Evolutionary conservation across 2,888 invertebrate species (phyloP), one percentile per base, ranked within the genome.

Genomic region (Drosophila tripunctata): DNA sequence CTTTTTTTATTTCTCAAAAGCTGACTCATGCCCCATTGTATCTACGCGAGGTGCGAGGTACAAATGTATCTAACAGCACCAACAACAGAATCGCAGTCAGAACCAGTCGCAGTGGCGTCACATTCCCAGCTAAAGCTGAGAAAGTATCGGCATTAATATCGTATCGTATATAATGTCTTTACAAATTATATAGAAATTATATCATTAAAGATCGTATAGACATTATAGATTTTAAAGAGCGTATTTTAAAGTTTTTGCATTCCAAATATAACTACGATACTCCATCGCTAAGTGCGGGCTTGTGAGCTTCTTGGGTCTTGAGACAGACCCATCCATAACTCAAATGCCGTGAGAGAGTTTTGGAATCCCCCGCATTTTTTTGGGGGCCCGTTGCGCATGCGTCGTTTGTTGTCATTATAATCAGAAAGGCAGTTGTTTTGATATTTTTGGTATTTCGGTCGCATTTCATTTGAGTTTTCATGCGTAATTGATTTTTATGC

Each of bases 401-500:
- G 54, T 48, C 44, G 30, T n/a, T 27, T 41, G 33, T 35, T 10
- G 17, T 36, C 44, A 15, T 41, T 47, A 48, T 31, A 17, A 45
- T 47, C 50, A 24, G 15, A 10, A n/a, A 5, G 31, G n/a, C 15
- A 51, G 58, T 48, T 30, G 31, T 8, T 38, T 56, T 24, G 33
- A n/a, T 24, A 31, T 48, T 50, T 55, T 48, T 45, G 48, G 57
- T 14, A 63, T 60, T 68, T 75, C 45, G 44, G 17, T 31, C 38
- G 51, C 35, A 45, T 45, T 41, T 43, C 58, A 33, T 45, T 82
- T 68, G 38, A 68, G 63, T 87, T 84, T 81, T 87, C 85, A 87
- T 78, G 87, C 82, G 75, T 85, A 82, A 82, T 82, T 82, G 87
- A 87, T 87, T 84, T 82, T 70, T 41, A 77, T 72, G 85, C 84